Base-by-base conservation (phyloP, 2,888 invertebrate species). In the Mythimna impura region DNA sequence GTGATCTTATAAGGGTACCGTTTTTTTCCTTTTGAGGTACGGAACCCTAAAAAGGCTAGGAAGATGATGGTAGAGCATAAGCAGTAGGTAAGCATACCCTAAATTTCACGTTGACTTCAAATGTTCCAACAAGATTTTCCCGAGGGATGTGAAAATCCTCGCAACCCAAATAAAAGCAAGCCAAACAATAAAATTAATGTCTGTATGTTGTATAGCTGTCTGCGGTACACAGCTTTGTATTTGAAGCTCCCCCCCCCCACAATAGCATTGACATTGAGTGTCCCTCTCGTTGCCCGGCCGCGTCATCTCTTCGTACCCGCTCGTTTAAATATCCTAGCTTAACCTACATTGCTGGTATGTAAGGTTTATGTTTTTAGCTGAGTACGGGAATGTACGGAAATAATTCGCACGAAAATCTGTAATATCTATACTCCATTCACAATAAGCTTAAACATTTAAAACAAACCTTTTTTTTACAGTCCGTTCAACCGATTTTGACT, bases 201-300 rank as follows among this genome's bases (percentile, higher is more conserved):
- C 50, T 34, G 54, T 58, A 17, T 66, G 52, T 30, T 57, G 30
- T 55, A 61, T 20, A 50, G 6, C n/a, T 65, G n/a, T 47, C 12
- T 70, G 57, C 34, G 50, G 22, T 66, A 69, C 66, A 71, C 40
- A 71, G 54, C 36, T 63, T 58, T 73, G 65, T 68, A 73, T 60
- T 71, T 40, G 20, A 66, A 72, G 52, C 54, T 68, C 25, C 66
- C 60, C 67, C 43, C 43, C 73, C 64, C 60, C 67, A 50, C 36
- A 63, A 65, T 50, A 62, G 52, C 76, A 65, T 77, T 80, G 84
- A 71, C 86, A 74, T 83, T 85, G 74, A 83, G 66, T 65, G 66
- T 65, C 66, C 76, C 81, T 57, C 64, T 68, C 67, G 60, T 69
- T 78, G 54, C 43, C 43, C 57, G 58, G 69, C 73, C 58, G 34